Percentiles rank a stretch among this genome's conserved stretches.
These are phyloP conservation scores for Ceratina japonica DNA, from an alignment of 1,140 invertebrate genomes.

Conservation along the genomic window DNA sequence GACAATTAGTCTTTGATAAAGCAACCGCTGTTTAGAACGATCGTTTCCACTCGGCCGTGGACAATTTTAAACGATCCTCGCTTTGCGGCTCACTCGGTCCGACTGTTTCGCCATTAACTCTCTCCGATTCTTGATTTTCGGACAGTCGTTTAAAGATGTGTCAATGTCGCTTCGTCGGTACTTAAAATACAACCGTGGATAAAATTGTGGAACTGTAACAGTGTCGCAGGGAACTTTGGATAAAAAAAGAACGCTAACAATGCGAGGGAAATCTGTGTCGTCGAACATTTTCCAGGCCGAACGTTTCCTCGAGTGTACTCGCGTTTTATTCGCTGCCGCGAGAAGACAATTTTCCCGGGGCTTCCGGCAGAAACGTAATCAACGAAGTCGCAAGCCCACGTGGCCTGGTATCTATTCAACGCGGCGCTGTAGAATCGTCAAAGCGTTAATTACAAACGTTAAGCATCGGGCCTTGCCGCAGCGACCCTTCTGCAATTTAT, in stretches of 20 bases:
- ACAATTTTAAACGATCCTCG: background rate
- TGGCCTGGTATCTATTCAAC: conserved; percentile 16
- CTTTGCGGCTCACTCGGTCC: background rate
- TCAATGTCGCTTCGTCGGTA: too few species aligned
- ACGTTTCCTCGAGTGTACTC: background rate
- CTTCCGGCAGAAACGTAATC: conserved; percentile 1
- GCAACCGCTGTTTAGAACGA: conserved; percentile 2
- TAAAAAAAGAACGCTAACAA: background rate
- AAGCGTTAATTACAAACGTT: conserved; percentile 48
- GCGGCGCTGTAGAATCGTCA: conserved; percentile 14
- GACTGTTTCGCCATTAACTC: too few species aligned
- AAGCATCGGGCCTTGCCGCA: conserved; percentile 21
- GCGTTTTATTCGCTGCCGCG: background rate
- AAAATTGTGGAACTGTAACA: too few species aligned
- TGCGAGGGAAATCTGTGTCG: background rate
- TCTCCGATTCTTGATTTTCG: too few species aligned
- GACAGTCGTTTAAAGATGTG: too few species aligned
- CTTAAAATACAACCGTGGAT: too few species aligned
- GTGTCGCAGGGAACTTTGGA: background rate
- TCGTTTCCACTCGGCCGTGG: background rate
- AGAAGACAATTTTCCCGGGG: background rate
- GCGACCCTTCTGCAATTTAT: conserved; percentile 25
- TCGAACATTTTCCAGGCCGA: background rate
- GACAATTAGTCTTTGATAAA: conserved; percentile 6
- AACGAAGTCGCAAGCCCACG: conserved; percentile 19